Evolutionary conservation across 2,113 vertebrate species (phyloP), one percentile per base, ranked within the genome.

Genomic region (Beaufortia kweichowensis): DNA sequence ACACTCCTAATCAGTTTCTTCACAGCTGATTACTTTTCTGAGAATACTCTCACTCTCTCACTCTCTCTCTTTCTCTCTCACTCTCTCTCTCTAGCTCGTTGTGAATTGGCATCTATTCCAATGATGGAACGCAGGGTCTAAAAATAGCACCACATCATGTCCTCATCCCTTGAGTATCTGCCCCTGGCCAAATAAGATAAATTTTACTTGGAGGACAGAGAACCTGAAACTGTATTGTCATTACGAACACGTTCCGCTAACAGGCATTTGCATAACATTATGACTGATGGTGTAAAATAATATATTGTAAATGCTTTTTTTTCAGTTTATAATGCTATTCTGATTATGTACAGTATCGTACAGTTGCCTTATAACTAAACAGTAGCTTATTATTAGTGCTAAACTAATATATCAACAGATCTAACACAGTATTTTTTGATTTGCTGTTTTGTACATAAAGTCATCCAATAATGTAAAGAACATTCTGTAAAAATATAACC

Each of bases 81-180:
- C 82, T 81, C 80, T 72, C 50, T 31, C 56, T 35, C 53, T 67
- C 53, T 60, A 64, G 76, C 83, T 80, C 75, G 78, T 85, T 77
- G 86, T 84, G 84, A 88, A 88, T 85, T 86, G 83, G 85, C 83
- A 87, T 85, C 88, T 87, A 85, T 84, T 87, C 88, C 85, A 84
- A 50, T 65, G 62, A 83, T 82, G 87, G 85, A 85, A 86, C 65
- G 81, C 59, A 56, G 60, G 71, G 68, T 78, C 83, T 79, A 82
- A 87, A 89, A 90, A 90, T 90, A 88, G 85, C 81, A 84, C 24
- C 2, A 35, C 78, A 79, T 84, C 85, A 84, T 71, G 65, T 82
- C 72, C 72, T 76, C 31, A 61, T 82, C 81, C 81, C 65, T 69
- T 31, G 73, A 79, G 81, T 56, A 70, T 50, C 67, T 63, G 43